Evolutionary conservation across 2,113 vertebrate species (phyloP).

Genomic region (Chlorodrepanis virens): DNA sequence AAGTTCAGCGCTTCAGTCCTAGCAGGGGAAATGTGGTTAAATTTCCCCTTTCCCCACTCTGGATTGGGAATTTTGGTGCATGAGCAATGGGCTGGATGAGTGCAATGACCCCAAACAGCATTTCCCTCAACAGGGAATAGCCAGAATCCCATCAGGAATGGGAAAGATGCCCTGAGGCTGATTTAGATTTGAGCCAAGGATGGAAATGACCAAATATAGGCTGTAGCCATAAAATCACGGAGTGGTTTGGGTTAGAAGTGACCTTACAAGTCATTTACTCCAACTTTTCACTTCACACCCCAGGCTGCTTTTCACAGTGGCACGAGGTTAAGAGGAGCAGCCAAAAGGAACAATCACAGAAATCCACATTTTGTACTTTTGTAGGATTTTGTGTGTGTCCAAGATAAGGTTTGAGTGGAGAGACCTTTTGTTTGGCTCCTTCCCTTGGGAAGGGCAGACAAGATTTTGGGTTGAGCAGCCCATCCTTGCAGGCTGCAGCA

Average conservation of each 20-base stretch:
- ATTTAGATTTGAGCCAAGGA: background rate
- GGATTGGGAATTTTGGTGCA: background rate
- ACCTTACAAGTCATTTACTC: background rate
- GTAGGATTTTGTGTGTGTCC: background rate
- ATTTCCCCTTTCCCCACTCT: background rate
- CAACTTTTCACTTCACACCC: background rate
- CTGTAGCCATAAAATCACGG: background rate
- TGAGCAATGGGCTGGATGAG: too few relatives aligned
- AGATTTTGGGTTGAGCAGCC: background rate
- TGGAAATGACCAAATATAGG: background rate
- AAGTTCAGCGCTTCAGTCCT: rapidly evolving
- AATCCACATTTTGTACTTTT: background rate
- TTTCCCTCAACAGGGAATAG: background rate
- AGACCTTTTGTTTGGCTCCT: background rate
- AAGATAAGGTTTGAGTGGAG: background rate
- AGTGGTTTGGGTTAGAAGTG: background rate
- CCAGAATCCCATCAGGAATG: background rate
- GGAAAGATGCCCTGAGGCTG: background rate
- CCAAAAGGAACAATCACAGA: background rate
- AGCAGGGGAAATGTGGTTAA: background rate
- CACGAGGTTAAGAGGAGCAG: background rate
- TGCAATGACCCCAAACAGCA: background rate
- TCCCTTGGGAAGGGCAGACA: background rate
- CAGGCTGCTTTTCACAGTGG: background rate
- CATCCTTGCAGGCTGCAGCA: background rate